Evolutionary conservation across 2,113 vertebrate species (phyloP).

Genomic region (Dasyurus viverrinus): DNA sequence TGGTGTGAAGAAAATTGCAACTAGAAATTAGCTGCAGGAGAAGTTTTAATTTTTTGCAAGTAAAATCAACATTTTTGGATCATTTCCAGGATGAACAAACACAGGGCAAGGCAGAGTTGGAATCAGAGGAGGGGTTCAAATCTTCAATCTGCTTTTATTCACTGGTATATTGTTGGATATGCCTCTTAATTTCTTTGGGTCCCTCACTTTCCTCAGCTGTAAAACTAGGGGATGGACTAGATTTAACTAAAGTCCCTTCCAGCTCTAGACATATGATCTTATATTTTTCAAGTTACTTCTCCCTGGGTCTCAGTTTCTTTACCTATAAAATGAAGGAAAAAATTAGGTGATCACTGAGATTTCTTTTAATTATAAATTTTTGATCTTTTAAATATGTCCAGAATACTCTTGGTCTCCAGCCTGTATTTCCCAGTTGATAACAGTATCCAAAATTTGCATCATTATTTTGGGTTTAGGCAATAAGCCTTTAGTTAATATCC

Average conservation of each 20-base stretch:
- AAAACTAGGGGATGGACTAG: neutral
- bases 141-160: neutral
- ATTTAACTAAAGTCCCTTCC: neutral
- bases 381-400: neutral
- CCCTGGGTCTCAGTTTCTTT: neutral
- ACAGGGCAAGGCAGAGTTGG: neutral
- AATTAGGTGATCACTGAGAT: neutral
- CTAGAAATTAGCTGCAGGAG: constrained; percentile 19
- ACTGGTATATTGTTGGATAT: neutral
- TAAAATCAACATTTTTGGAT: constrained; percentile 53
- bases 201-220: neutral
- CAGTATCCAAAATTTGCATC: neutral
- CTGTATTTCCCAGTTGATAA: neutral
- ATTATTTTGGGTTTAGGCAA: neutral
- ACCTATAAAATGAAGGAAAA: neutral
- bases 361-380: neutral
- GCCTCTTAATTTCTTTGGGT: neutral
- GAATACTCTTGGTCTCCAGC: neutral
- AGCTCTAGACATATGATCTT: neutral
- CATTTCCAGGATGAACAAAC: constrained; percentile 17
- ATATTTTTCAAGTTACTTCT: neutral
- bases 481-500: neutral
- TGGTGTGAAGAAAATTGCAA: constrained; percentile 68
- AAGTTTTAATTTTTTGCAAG: neutral
- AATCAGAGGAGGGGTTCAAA: neutral